Percentiles rank a stretch among this genome's conserved stretches.
Conservation (phyloP, 2,888 invertebrate species). For the Palloptera scutellata region DNA sequence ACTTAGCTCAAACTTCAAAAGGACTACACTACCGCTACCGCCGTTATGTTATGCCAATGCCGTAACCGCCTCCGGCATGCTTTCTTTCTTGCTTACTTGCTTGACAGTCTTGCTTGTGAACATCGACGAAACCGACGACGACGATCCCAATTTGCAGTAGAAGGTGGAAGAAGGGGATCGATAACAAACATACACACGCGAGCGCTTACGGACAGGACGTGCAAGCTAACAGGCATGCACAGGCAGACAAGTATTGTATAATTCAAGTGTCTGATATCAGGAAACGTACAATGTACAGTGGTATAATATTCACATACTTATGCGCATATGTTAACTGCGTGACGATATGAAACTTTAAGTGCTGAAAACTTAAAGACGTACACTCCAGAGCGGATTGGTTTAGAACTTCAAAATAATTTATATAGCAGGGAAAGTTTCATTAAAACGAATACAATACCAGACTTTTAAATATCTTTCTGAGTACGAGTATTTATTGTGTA, state of each 20-base stretch:
- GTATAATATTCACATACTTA: background rate
- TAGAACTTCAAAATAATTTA: too few relatives aligned
- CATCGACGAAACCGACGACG: conserved; percentile 24
- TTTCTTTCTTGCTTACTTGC: conserved; percentile 45
- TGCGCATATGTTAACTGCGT: too few relatives aligned
- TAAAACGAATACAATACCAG: too few relatives aligned
- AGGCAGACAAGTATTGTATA: conserved; percentile 32
- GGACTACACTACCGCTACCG: conserved; percentile 32
- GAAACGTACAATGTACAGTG: conserved; percentile 35
- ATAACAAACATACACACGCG: conserved; percentile 50
- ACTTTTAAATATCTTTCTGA: too few relatives aligned
- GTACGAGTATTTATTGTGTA: too few relatives aligned
- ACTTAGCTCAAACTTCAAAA: conserved; percentile 62
- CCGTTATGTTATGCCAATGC: conserved; percentile 44
- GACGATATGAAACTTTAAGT: too few relatives aligned
- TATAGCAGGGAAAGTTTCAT: too few relatives aligned
- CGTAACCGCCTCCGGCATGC: conserved; percentile 48
- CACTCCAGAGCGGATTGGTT: too few relatives aligned
- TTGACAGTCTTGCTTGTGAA: conserved; percentile 41
- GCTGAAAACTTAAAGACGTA: too few relatives aligned
- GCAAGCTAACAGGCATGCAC: conserved; percentile 33
- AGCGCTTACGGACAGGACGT: conserved; percentile 32
- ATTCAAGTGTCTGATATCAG: conserved; percentile 49
- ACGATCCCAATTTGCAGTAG: conserved; percentile 19
- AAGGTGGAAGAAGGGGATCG: conserved; percentile 26